Base-by-base conservation (phyloP, 2,113 vertebrate species). In the Orthochromis malagaraziensis region DNA sequence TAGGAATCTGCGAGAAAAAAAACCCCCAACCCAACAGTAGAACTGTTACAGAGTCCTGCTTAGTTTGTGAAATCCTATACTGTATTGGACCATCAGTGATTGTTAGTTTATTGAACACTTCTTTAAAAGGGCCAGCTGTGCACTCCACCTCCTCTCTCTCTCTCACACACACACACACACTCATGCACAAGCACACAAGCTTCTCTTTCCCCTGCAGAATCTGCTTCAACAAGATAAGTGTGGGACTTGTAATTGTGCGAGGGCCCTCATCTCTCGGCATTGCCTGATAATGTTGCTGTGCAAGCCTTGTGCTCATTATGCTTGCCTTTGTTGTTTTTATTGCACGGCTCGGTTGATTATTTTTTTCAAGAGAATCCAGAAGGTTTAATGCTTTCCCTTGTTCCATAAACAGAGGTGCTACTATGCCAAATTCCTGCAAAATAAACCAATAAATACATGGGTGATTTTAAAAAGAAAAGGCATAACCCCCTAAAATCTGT, bases 201-300 rank as follows among this genome's bases (percentile, higher is more conserved):
- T 40, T 73, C 65, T 81, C 81, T 84, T 88, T 80, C 51, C 80
- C 65, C 88, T 89, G 88, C 90, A 93, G 91, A 91, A 95, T 94
- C 93, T 95, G 94, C 89, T 91, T 82, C 42, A 83, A 93, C 94
- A 90, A 95, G 94, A 96, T 95, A 96, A 96, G 94, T 94, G 89
- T 53, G 21, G 89, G 88, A 91, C 93, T 93, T 85, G 93, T 94
- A 95, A 95, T 94, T 94, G 91, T 95, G 91, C 75, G 29, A 94
- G 92, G 82, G 83, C 87, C 90, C 90, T 96, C 94, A 93, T 95
- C 92, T 94, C 86, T 73, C 84, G 58, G 51, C 84, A 21, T 29
- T 45, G 88, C 91, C 90, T 94, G 93, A 95, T 96, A 94, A 96
- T 93, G 88, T 85, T 79, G 87, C 91, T 54, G 86, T 85, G 87